These are phyloP conservation scores for Esox niger DNA, from an alignment of 2,113 vertebrate genomes.

Conservation along the genomic window DNA sequence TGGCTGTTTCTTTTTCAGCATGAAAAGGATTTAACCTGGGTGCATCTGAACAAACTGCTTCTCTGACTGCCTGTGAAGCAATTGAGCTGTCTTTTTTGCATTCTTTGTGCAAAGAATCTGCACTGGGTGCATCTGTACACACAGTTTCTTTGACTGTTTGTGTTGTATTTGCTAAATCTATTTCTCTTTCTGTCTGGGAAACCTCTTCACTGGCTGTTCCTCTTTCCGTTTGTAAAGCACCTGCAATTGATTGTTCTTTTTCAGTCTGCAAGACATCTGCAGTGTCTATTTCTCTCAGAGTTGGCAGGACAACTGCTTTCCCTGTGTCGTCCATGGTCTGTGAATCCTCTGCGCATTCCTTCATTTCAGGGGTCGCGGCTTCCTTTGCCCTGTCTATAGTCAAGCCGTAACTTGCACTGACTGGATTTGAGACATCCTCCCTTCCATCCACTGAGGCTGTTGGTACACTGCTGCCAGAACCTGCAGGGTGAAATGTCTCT, in stretches of 20 bases:
- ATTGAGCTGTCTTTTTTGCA: background rate
- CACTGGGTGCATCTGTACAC: too few relatives aligned
- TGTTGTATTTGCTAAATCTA: background rate
- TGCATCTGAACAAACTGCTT: background rate
- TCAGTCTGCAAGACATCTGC: background rate
- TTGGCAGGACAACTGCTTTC: background rate
- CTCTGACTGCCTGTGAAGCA: background rate
- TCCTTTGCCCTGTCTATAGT: background rate
- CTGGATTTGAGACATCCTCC: background rate
- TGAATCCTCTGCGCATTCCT: background rate
- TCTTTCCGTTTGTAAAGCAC: too few relatives aligned
- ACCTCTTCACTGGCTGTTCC: background rate
- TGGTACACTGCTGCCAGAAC: background rate
- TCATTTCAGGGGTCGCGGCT: background rate
- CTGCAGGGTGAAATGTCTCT: background rate
- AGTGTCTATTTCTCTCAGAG: background rate
- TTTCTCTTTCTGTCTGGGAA: background rate
- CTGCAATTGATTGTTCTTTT: background rate
- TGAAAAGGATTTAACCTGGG: too few relatives aligned
- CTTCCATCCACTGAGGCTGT: background rate
- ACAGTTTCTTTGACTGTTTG: background rate
- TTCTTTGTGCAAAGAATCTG: too few relatives aligned
- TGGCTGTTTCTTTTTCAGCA: background rate
- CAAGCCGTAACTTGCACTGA: background rate
- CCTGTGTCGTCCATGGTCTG: background rate